Evolutionary conservation across 2,113 vertebrate species (phyloP).

Genomic region (rat (Rattus norvegicus)): GRCr8 NC_086023.1:130560001-130560500

Average conservation of each 20-base stretch:
- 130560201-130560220: background rate
- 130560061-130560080: conserved; percentile 20
- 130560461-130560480: conserved; percentile 34
- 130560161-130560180: conserved; percentile 9
- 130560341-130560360: conserved; percentile 4
- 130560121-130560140: background rate
- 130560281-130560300: conserved; percentile 37
- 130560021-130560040: conserved; percentile 18
- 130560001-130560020: background rate
- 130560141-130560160: background rate
- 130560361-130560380: background rate
- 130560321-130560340: background rate
- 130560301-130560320: conserved; percentile 1
- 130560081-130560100: conserved; percentile 18
- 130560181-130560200: background rate
- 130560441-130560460: background rate
- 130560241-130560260: conserved; percentile 7
- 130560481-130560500: conserved; percentile 40
- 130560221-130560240: background rate
- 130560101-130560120: conserved; percentile 25
- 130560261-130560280: background rate
- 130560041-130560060: conserved; percentile 18
- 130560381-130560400: background rate
- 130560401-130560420: background rate
- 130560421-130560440: conserved; percentile 2